Percentiles rank a stretch among this genome's conserved stretches.
Evolutionary conservation across 2,113 vertebrate genomes (phyloP).

Genomic region (Plestiodon gilberti): DNA sequence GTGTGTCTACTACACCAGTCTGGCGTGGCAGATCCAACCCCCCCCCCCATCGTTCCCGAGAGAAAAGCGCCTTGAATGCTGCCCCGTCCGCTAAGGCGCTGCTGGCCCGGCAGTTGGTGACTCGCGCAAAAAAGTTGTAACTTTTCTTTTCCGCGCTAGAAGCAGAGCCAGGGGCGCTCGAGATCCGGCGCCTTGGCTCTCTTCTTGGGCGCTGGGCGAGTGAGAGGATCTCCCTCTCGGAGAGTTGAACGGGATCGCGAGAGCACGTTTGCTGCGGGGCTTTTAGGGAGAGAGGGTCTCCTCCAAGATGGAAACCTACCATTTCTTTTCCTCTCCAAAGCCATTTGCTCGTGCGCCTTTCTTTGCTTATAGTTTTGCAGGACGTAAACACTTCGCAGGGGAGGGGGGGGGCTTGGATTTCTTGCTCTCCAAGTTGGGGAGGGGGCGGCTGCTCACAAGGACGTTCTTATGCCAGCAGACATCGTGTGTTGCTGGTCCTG

Average conservation of each 20-base stretch:
- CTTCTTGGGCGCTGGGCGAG: background rate
- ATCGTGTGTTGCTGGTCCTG: background rate
- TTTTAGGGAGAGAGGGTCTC: background rate
- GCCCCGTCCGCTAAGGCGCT: background rate
- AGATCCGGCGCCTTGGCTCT: background rate
- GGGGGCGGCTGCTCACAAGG: constrained; percentile 26
- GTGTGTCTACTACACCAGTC: too few species aligned
- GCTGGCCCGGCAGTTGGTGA: background rate
- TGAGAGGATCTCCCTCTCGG: too few species aligned
- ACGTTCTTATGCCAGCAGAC: constrained; percentile 44
- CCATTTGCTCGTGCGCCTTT: background rate
- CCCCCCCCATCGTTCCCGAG: background rate
- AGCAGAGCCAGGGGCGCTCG: background rate
- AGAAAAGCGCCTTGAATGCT: too few species aligned
- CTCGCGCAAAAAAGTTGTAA: background rate
- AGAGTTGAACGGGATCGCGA: too few species aligned
- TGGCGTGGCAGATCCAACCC: background rate
- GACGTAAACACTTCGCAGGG: constrained; percentile 46
- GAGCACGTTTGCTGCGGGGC: background rate
- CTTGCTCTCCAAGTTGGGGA: background rate
- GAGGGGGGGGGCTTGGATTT: background rate
- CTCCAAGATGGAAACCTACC: background rate
- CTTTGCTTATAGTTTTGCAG: constrained; percentile 28
- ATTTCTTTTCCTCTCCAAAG: background rate
- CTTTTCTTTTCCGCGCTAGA: background rate